Evolutionary conservation across 2,888 invertebrate species (phyloP), one percentile per base, ranked within the genome.

Genomic region (Eutolmus rufibarbis): DNA sequence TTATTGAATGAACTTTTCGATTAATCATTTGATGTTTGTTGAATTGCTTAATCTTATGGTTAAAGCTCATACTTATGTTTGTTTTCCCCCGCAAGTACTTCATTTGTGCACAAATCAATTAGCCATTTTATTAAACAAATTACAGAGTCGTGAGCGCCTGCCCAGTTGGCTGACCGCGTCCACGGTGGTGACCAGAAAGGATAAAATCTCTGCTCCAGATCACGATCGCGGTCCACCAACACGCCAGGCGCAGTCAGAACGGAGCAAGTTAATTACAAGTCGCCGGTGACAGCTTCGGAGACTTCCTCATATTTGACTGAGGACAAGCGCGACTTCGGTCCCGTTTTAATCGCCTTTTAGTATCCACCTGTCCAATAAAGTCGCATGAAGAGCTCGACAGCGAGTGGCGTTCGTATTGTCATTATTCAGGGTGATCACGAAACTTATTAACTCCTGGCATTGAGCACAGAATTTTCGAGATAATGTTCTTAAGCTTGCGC

Each of bases 371-470:
- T 78, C 43, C 5, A 9, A 43, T 78, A 43, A 78, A 78, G 43
- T 23, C 43, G 19, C 12, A n/a, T 37, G 43, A 78, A 43, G 78
- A 40, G 23, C 78, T 8, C 9, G 7, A 40, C 78, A 23, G 0
- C 23, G 19, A 34, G 37, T 37, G 4, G 23, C 57, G 23, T 23
- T 19, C 28, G 23, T 1, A 66, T 66, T 78, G 78, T 46, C 40
- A 56, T 37, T 81, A 19, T 14, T 4, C 23, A 23, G 12, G 66
- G 31, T 16, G 81, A 40, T 56, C 81, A 34, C 56, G 81, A 56
- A 81, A 56, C 56, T n/a, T 51, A 81, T 81, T 81, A 81, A 4
- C 81, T 56, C 56, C 56, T 81, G 81, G 81, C 81, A 81, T 81
- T 81, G 81, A 81, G 56, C 23, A 4, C 31, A 31, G 56, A 81